Conservation (phyloP, 1,140 invertebrate genomes). For the Drosophila nasuta region DNA sequence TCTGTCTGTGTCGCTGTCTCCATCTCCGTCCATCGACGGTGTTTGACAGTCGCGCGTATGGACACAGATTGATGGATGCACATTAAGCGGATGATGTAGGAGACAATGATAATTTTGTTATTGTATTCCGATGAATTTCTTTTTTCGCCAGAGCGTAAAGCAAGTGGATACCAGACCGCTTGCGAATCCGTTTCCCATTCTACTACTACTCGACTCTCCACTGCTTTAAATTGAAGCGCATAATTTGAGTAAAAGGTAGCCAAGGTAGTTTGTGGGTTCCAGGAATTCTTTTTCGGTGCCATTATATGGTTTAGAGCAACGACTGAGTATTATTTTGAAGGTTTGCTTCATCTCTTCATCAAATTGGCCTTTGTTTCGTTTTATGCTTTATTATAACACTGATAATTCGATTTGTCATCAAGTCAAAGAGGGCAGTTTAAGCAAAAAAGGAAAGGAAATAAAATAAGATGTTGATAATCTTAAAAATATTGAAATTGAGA, state of each 20-base stretch:
- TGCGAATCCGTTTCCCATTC: slow-evolving; percentile 12
- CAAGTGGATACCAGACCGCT: slow-evolving; percentile 42
- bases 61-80: slow-evolving; percentile 83
- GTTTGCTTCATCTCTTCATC: slow-evolving; percentile 48
- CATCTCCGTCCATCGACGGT: slow-evolving; percentile 26
- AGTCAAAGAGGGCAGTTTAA: neutral
- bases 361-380: slow-evolving; percentile 49
- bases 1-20: slow-evolving; percentile 24
- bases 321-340: slow-evolving; percentile 23
- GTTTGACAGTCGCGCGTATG: slow-evolving; percentile 63
- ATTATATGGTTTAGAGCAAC: slow-evolving; percentile 58
- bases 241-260: slow-evolving; percentile 61
- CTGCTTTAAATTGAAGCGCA: slow-evolving; percentile 65
- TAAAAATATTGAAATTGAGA: no score
- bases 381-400: slow-evolving; percentile 28
- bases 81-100: slow-evolving; percentile 79
- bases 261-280: slow-evolving; percentile 38
- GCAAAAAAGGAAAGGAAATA: no score
- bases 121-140: slow-evolving; percentile 65
- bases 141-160: slow-evolving; percentile 33
- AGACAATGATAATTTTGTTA: slow-evolving; percentile 82
- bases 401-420: slow-evolving; percentile 67
- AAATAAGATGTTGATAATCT: neutral
- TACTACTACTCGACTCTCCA: slow-evolving; percentile 5
- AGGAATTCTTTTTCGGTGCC: slow-evolving; percentile 55